Conservation (phyloP, 2,888 invertebrate genomes). For the Uropetala carovei region DNA sequence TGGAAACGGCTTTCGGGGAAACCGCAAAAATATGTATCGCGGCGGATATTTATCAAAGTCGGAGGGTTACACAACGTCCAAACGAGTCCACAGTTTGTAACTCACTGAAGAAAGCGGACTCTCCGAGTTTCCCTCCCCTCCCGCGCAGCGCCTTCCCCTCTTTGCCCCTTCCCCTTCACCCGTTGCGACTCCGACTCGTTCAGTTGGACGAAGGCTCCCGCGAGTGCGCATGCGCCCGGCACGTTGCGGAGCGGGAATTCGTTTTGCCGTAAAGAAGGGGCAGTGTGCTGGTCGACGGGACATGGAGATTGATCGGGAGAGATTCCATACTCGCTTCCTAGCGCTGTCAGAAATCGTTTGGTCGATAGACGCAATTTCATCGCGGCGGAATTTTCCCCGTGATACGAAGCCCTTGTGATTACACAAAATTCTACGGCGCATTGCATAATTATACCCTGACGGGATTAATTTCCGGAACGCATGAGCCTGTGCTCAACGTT, state of each 20-base stretch:
- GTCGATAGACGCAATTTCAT: constrained; percentile 18
- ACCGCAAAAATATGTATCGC: constrained; percentile 59
- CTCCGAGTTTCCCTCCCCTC: constrained; percentile 12
- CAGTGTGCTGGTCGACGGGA: not conserved
- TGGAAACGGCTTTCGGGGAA: not conserved
- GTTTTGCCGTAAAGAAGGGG: constrained; percentile 45
- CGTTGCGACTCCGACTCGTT: constrained; percentile 39
- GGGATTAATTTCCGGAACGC: no score
- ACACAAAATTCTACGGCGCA: no score
- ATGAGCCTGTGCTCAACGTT: no score
- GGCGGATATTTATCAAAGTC: constrained; percentile 23
- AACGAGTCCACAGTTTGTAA: constrained; percentile 50
- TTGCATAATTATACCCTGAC: no score
- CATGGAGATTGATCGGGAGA: constrained; percentile 24
- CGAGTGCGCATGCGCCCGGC: constrained; percentile 29
- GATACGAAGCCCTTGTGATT: no score
- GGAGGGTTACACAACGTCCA: constrained; percentile 55
- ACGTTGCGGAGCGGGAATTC: constrained; percentile 45
- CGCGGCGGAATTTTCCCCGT: not conserved
- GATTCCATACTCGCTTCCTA: not conserved
- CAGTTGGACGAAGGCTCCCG: not conserved
- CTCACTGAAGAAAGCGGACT: constrained; percentile 62
- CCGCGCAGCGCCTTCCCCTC: constrained; percentile 5
- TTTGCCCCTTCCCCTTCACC: not conserved
- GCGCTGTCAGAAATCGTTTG: constrained; percentile 13